phyloP scores from a whole-genome alignment of 2,888 invertebrate genomes.

The Camponotus fellah region DNA sequence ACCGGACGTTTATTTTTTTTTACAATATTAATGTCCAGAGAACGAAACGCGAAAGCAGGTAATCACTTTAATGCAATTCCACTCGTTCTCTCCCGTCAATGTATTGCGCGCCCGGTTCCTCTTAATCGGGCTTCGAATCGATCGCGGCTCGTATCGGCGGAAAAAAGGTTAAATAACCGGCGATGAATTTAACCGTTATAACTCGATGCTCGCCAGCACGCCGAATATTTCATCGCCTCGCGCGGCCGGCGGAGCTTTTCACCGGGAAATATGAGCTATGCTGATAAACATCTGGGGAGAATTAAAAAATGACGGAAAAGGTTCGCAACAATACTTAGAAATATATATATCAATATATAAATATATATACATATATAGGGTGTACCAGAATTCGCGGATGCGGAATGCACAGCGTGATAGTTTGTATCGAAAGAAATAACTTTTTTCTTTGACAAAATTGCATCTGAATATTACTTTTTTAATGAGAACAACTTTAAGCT shows the following conservation, averaged over 20 bases:
- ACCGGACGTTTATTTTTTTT: constrained; percentile 49
- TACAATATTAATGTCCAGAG: constrained; percentile 49
- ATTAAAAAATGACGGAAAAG: neutral
- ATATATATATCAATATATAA: too few species aligned
- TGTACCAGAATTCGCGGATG: too few species aligned
- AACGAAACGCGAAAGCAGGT: constrained; percentile 38
- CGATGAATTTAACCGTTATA: constrained; percentile 52
- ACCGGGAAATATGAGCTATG: constrained; percentile 7
- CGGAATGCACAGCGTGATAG: too few species aligned
- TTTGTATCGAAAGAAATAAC: too few species aligned
- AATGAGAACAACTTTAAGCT: too few species aligned
- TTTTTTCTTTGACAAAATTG: too few species aligned
- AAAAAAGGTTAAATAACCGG: constrained; percentile 56
- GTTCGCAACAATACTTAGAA: neutral
- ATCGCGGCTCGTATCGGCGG: constrained; percentile 50
- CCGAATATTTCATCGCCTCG: constrained; percentile 61
- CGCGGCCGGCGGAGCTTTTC: constrained; percentile 41
- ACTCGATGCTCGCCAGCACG: constrained; percentile 50
- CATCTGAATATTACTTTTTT: too few species aligned
- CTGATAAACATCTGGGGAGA: neutral
- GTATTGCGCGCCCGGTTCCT: constrained; percentile 39
- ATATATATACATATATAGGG: too few species aligned
- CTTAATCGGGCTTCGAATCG: constrained; percentile 56
- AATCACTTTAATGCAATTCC: constrained; percentile 54
- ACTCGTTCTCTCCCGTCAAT: constrained; percentile 50